Base-by-base conservation (phyloP, 2,797 vertebrate genomes). In the Eospalax fontanierii region DNA sequence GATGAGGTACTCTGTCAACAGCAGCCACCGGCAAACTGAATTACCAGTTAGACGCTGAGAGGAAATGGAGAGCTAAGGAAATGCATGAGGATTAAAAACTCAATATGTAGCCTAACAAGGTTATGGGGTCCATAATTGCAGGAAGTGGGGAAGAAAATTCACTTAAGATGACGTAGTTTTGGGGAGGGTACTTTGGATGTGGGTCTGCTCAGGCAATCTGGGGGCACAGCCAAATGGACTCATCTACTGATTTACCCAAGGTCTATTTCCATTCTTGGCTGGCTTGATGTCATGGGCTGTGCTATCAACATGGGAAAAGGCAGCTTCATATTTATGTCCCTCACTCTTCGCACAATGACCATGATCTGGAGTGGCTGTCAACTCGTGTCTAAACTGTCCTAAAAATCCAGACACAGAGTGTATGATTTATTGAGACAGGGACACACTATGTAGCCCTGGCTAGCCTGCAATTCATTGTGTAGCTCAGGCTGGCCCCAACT, bases 91-190 rank as follows among this genome's bases (percentile, higher is more conserved):
- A 93, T 85, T 82, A 86, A 92, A 96, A 97, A 93, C 75, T 84
- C 95, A 96, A 95, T 96, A 68, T 78, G 91, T 59, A 88, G 82
- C 54, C 94, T 97, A 97, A 98, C 75, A 15, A 81, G 68, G 95
- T 98, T 96, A 97, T 0, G 19, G 68, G 63, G 91, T 80, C 82
- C 78, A 38, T 94, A 93, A 97, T 96, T 93, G 61, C 94, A 96
- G 96, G 96, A 97, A 90, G 85, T 16, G 75, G 86, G 85, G 63
- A 95, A 70, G 97, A 73, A 97, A 97, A 97, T 97, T 90, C 96
- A 95, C 80, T 97, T 97, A 97, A 0, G 93, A 79, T 76, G 40
- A 30, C 0, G 6, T 74, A 35, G 87, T 50, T 43, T 88, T 0
- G 9, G 78, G 1, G 78, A 73, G 21, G 90, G 78, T 0, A 1